Base-by-base conservation (phyloP, 1,140 invertebrate species). In the Ganaspis sp. region DNA sequence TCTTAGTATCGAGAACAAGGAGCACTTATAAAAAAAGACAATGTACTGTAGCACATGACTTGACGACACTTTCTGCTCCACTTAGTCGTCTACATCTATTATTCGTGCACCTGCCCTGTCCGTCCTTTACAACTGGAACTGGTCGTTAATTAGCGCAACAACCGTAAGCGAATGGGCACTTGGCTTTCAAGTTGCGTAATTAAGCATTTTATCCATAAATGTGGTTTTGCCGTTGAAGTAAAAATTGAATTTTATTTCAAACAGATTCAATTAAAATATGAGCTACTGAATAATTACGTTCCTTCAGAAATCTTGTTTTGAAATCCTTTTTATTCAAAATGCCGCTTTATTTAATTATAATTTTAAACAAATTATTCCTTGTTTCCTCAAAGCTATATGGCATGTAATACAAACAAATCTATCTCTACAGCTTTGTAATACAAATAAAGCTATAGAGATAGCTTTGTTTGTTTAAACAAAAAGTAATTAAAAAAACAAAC, bases 41-140 rank as follows among this genome's bases (percentile, higher is more conserved):
- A 40, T 45, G 19, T 42, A 26, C 17, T 19, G 40, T 42, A 17
- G 38, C 54, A 64, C 21, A 53, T 73, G 26, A 73, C 53, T 9
- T 58, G 40, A 73, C 37, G 64, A 70, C 73, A 34, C 38, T 75
- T 74, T 75, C 58, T 29, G 58, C 58, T 64, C 58, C 23, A 49
- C 45, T 49, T 49, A 17, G 45, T 49, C 15, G 45, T 49, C 45
- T 49, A 49, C 42, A 49, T 17, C 42, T 49, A 49, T 49, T 49
- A 49, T 49, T 49, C 42, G 42, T 49, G 45, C 45, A 64, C 58
- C 58, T 64, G 58, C 58, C 58, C 58, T 49, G 45, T 17, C 45
- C 45, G 45, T 49, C 45, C 15, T 29, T 64, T 29, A 29, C 54
- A 29, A 64, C 23, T 64, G 9, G 58, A 64, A 64, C 58, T 26